Percentiles rank a stretch among this genome's conserved stretches.
Evolutionary conservation across 2,888 invertebrate species (phyloP).

Genomic region (Macropis europaea): DNA sequence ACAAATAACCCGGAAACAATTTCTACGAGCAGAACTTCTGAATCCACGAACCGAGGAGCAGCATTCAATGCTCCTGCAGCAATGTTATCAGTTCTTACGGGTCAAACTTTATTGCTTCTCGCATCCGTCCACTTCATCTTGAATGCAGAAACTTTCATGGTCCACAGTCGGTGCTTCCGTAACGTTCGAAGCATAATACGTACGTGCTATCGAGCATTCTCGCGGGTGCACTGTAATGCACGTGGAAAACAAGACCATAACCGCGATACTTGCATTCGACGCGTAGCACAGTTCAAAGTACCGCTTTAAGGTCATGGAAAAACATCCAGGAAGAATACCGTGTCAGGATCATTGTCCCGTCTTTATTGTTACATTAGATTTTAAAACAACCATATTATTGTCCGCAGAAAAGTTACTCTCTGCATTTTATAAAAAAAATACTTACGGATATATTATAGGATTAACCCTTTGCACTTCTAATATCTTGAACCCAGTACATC

Average conservation of each 20-base stretch:
- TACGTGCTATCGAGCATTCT: conserved; percentile 5
- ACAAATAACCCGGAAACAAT: conserved; percentile 1
- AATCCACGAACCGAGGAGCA: neutral
- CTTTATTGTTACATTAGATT: conserved; percentile 19
- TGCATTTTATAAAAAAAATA: no score
- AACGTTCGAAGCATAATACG: neutral
- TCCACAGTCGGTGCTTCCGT: neutral
- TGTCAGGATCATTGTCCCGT: conserved; percentile 54
- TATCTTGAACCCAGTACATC: no score
- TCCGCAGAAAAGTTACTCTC: no score
- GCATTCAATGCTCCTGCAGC: neutral
- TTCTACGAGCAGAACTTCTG: neutral
- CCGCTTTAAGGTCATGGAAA: conserved; percentile 9
- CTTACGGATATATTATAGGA: no score
- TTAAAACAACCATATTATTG: neutral
- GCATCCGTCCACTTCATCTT: conserved; percentile 2
- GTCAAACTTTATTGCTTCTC: neutral
- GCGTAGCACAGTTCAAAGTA: conserved; percentile 7
- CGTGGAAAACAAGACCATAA: conserved; percentile 6
- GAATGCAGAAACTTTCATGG: conserved; percentile 24
- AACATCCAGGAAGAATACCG: conserved; percentile 16
- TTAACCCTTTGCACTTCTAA: no score
- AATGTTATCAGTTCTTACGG: conserved; percentile 5
- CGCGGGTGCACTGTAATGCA: neutral
- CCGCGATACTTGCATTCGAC: neutral